Evolutionary conservation across 2,113 vertebrate species (phyloP), one percentile per base, ranked within the genome.

Genomic region (Chitala chitala): DNA sequence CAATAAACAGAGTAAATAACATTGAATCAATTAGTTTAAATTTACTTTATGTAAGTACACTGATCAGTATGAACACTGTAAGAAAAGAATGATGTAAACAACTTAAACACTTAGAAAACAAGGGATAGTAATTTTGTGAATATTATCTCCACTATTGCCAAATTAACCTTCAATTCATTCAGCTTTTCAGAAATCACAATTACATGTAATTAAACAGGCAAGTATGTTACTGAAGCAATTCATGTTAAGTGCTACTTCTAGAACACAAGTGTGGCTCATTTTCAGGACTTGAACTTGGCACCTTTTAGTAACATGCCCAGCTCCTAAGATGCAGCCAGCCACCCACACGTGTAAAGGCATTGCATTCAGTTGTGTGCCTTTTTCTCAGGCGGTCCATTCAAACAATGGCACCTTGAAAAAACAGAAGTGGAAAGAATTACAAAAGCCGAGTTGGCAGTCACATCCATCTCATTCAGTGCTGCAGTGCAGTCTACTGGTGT

Each of bases 211-310:
- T 20, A 46, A 12, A 26, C 12, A 48, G 64, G n/a, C n/a, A 6
- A 46, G 38, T 36, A 33, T 20, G 9, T 63, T 33, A 31, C 64
- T 68, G 22, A 24, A 10, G 40, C 6, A 10, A 46, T 29, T 48
- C 40, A 10, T 5, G 10, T 38, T 42, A 24, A 46, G 64, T 22
- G 29, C 64, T 48, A 26, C 22, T 24, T 68, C 42, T 46, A 26
- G 42, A 42, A 24, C 46, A 46, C 38, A n/a, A 68, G 64, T 24
- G 29, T 9, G 44, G 36, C 63, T 44, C 63, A 66, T 66, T 66
- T 63, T 40, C 36, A 44, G 40, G 38, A 66, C 63, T 9, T 10
- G 40, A 24, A 66, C 63, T 24, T n/a, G n/a, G 9, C 63, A 44
- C 63, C 38, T 22, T 63, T 36, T 44, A n/a, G 20, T 66, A 63